Conservation (phyloP, 2,888 invertebrate genomes). For the Tetanocera ferruginea region DNA sequence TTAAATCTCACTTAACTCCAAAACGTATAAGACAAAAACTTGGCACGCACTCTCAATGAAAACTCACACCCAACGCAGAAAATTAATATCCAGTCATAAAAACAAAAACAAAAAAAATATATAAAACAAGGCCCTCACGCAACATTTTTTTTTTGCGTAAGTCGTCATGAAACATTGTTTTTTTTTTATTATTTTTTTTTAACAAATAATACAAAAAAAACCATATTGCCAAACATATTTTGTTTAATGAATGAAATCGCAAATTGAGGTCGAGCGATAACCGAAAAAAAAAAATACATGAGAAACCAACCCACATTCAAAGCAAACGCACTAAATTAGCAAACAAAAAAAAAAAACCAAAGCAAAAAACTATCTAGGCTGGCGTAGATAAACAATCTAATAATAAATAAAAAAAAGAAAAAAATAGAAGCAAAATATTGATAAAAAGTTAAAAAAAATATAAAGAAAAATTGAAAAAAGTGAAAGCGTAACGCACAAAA, state of each 20-base stretch:
- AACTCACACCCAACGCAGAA: too few species aligned
- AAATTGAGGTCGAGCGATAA: constrained; percentile 14
- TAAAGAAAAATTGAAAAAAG: not conserved
- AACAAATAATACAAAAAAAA: not conserved
- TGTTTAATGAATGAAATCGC: constrained; percentile 1
- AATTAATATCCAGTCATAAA: too few species aligned
- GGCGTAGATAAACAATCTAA: constrained; percentile 13
- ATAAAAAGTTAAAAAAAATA: constrained; percentile 3
- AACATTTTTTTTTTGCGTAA: too few species aligned
- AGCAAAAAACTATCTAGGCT: not conserved
- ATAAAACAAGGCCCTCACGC: too few species aligned
- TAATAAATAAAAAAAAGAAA: constrained; percentile 18
- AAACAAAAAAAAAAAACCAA: too few species aligned
- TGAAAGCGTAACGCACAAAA: not conserved
- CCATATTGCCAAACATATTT: not conserved
- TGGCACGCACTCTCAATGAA: too few species aligned
- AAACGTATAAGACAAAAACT: too few species aligned
- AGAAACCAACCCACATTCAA: not conserved
- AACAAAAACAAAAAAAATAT: too few species aligned
- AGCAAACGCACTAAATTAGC: constrained; percentile 1
- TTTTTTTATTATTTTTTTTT: too few species aligned
- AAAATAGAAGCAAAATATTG: not conserved
- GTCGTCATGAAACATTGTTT: too few species aligned
- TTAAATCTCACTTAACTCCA: too few species aligned
- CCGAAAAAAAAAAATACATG: constrained; percentile 29